A percentile compares a stretch with the other conserved stretches of the same genome.
Conservation (phyloP, 2,113 vertebrate genomes). For the Entosphenus tridentatus region DNA sequence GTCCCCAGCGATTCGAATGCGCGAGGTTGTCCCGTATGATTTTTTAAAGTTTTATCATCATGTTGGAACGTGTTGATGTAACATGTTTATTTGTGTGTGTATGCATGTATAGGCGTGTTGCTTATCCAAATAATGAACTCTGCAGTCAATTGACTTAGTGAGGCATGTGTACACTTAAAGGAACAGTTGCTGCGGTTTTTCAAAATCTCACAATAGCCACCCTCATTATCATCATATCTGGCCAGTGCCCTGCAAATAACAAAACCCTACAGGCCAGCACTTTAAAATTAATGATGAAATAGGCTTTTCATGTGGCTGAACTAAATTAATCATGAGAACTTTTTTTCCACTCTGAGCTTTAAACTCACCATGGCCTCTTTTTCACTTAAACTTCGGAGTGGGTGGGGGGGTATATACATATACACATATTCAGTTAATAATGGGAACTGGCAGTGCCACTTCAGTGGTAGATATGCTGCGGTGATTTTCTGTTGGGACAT, state of each 20-base stretch:
- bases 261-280: neutral
- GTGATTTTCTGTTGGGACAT: neutral
- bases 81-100: neutral
- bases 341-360: neutral
- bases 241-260: neutral
- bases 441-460: too few species aligned
- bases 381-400: neutral
- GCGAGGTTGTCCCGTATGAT: too few species aligned
- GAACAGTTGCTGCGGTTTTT: neutral
- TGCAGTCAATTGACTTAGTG: neutral
- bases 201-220: neutral
- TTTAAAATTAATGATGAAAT: neutral
- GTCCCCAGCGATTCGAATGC: too few species aligned
- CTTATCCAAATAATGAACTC: neutral
- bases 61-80: too few species aligned
- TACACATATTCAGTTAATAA: neutral
- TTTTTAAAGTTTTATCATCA: too few species aligned
- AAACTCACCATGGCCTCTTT: neutral
- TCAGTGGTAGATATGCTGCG: neutral
- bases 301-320: neutral
- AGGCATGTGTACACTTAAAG: neutral
- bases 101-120: neutral
- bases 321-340: neutral
- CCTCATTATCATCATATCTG: neutral
- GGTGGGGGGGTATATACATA: neutral